Conservation (phyloP, 2,113 vertebrate genomes). For the Thamnaconus septentrionalis region DNA sequence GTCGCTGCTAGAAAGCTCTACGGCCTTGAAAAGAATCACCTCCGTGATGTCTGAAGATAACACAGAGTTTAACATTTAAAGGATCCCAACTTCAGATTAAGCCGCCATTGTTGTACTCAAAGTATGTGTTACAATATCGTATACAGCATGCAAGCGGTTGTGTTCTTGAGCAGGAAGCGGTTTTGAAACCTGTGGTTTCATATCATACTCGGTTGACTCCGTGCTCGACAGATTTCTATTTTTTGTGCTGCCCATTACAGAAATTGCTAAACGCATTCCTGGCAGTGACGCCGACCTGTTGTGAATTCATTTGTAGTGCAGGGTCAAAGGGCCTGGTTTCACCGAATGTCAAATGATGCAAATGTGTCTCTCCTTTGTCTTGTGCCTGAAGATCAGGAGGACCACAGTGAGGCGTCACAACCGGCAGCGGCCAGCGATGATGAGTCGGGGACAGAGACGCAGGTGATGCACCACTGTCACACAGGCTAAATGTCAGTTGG, state of each 20-base stretch:
- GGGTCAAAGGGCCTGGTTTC: too few species aligned
- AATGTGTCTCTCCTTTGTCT: not conserved
- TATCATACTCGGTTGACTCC: constrained; percentile 68
- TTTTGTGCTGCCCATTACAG: not conserved
- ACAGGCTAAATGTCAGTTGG: constrained; percentile 31
- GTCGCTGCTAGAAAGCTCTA: too few species aligned
- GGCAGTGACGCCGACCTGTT: not conserved
- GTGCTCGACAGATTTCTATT: constrained; percentile 34
- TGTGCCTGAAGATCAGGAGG: constrained; percentile 49
- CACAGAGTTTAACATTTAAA: too few species aligned
- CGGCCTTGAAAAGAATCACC: too few species aligned
- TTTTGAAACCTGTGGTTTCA: constrained; percentile 80
- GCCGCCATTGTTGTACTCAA: too few species aligned
- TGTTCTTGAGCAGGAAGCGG: constrained; percentile 77
- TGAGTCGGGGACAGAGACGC: constrained; percentile 21
- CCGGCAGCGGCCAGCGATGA: constrained; percentile 36
- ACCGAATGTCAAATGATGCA: too few species aligned
- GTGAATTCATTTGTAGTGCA: too few species aligned
- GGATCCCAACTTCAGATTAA: too few species aligned
- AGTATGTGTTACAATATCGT: constrained; percentile 47
- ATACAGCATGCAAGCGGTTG: constrained; percentile 56
- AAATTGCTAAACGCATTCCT: not conserved
- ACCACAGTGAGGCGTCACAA: constrained; percentile 42
- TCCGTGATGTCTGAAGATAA: too few species aligned
- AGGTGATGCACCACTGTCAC: constrained; percentile 46